These are phyloP conservation scores for Lordiphosa stackelbergi DNA, from an alignment of 1,140 invertebrate genomes.

Conservation along the genomic window DNA sequence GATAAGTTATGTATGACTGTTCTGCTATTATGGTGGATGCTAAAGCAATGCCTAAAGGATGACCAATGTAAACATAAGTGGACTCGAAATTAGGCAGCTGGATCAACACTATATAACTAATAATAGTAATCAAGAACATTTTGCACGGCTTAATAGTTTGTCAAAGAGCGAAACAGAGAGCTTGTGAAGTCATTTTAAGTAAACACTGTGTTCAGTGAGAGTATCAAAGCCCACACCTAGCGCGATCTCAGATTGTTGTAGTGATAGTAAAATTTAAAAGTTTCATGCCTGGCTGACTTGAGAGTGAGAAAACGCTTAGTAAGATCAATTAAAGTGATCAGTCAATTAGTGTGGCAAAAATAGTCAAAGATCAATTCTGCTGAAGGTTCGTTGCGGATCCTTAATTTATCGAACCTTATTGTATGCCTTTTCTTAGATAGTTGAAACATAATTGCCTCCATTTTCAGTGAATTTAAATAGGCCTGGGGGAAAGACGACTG, in stretches of 20 bases:
- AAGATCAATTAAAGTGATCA: not conserved
- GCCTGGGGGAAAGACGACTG: no score
- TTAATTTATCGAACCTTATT: no score
- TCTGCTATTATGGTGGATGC: conserved; percentile 21
- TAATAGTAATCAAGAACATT: conserved; percentile 38
- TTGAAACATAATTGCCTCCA: no score
- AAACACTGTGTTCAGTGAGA: conserved; percentile 7
- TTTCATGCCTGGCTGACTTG: not conserved
- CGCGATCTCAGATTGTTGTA: not conserved
- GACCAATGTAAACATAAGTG: conserved; percentile 1
- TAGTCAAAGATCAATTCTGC: no score
- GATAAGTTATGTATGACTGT: conserved; percentile 47
- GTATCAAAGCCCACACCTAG: conserved; percentile 7
- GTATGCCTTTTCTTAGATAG: no score
- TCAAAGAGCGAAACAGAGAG: conserved; percentile 8
- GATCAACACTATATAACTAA: not conserved
- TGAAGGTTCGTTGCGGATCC: no score
- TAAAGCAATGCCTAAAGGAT: conserved; percentile 20
- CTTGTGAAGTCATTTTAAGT: no score
- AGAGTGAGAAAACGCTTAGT: not conserved
- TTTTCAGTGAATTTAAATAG: no score
- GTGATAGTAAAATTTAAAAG: conserved; percentile 1
- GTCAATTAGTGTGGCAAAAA: no score
- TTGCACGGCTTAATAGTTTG: conserved; percentile 34
- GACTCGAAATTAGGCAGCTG: conserved; percentile 33